These are phyloP conservation scores for Drosophila neocordata DNA, from an alignment of 1,140 invertebrate genomes.

Conservation along the genomic window DNA sequence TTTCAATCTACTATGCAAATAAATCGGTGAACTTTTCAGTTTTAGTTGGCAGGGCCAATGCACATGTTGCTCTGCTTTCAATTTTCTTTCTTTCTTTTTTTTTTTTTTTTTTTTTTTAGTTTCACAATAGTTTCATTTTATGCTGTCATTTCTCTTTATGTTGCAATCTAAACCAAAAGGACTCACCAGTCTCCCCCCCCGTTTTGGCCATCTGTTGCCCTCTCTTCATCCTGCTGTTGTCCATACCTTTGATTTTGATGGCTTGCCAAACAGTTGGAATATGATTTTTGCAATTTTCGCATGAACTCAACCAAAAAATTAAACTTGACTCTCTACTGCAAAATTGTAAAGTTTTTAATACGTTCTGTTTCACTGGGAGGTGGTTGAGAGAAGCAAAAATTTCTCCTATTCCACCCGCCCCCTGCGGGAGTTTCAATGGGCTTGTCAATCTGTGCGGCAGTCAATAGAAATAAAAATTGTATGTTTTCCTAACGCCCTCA, in stretches of 20 bases:
- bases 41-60: conserved; percentile 29
- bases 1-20: conserved; percentile 75
- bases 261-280: conserved; percentile 79
- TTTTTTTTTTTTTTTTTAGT: conserved; percentile 1
- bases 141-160: conserved; percentile 46
- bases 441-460: conserved; percentile 66
- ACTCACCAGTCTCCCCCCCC: conserved; percentile 13
- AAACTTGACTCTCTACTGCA: conserved; percentile 76
- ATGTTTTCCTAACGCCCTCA: conserved; percentile 8
- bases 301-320: conserved; percentile 80
- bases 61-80: conserved; percentile 53
- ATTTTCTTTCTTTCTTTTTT: not conserved
- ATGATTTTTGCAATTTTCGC: conserved; percentile 80
- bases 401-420: not conserved
- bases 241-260: conserved; percentile 76
- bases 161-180: conserved; percentile 42
- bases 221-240: conserved; percentile 3
- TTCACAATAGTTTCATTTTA: conserved; percentile 50
- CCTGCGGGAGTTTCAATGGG: conserved; percentile 18
- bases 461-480: conserved; percentile 59
- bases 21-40: conserved; percentile 19
- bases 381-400: not conserved
- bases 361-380: conserved; percentile 44
- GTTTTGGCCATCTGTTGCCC: not conserved
- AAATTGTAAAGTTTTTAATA: conserved; percentile 80